phyloP scores from a whole-genome alignment of 2,113 vertebrate species.

The Rhinolophus sinicus region DNA sequence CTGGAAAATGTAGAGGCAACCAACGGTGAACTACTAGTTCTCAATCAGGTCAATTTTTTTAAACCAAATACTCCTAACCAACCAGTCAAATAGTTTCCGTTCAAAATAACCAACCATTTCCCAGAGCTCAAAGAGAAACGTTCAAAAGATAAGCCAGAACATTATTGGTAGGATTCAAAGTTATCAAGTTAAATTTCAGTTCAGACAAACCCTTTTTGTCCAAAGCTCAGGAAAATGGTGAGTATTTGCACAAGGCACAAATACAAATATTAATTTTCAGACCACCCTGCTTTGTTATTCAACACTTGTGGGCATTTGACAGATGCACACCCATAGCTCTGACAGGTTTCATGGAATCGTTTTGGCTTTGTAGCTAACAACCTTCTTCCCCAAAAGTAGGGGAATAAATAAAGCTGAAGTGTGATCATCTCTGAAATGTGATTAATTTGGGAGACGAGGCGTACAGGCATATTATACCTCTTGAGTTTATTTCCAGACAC shows the following conservation, averaged over 20 bases:
- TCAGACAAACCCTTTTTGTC: neutral
- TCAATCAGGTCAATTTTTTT: neutral
- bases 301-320: neutral
- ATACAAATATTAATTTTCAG: neutral
- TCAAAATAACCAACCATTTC: neutral
- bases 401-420: neutral
- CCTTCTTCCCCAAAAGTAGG: neutral
- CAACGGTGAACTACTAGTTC: neutral
- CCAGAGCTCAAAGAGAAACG: neutral
- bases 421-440: neutral
- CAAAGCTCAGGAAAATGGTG: neutral
- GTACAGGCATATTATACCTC: neutral
- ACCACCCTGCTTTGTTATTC: neutral
- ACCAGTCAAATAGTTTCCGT: neutral
- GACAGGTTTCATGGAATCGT: neutral
- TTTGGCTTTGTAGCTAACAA: neutral
- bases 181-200: slow-evolving; percentile 12
- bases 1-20: neutral
- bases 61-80: neutral
- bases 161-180: neutral
- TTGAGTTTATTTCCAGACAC: neutral
- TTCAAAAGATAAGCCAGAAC: neutral
- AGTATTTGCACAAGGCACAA: neutral
- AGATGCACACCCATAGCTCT: neutral
- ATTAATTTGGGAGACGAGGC: neutral